Evolutionary conservation across 2,888 invertebrate genomes (phyloP).

Genomic region (Microctonus hyperodae): DNA sequence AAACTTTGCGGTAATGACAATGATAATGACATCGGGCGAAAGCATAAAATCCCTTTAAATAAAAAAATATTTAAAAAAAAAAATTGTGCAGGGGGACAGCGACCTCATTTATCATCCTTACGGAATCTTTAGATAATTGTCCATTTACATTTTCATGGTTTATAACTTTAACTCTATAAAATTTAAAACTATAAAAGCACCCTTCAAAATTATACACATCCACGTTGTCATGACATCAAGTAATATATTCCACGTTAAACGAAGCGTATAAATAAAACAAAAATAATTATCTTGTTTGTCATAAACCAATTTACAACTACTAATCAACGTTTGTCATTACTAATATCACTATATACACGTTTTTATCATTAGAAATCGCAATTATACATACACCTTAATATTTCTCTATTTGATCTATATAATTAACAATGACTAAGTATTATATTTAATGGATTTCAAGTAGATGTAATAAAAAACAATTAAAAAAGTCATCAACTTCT

Average conservation of each 20-base stretch:
- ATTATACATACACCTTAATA: not conserved
- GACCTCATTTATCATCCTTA: constrained; percentile 25
- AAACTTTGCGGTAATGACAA: constrained; percentile 22
- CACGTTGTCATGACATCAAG: not conserved
- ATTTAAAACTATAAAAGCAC: constrained; percentile 1
- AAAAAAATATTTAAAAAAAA: constrained; percentile 1
- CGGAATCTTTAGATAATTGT: constrained; percentile 20
- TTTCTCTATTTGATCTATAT: not conserved
- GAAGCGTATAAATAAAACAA: not conserved
- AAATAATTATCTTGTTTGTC: constrained; percentile 12
- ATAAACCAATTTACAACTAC: constrained; percentile 7
- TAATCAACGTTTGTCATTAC: constrained; percentile 19
- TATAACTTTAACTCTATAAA: constrained; percentile 12
- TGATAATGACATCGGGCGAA: constrained; percentile 14
- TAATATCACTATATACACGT: not conserved
- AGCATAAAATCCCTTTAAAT: not conserved
- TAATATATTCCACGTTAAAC: not conserved
- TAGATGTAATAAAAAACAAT: not conserved
- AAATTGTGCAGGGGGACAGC: not conserved
- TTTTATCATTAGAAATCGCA: constrained; percentile 4
- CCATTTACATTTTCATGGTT: constrained; percentile 1
- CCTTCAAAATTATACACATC: not conserved
- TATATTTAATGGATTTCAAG: not conserved
- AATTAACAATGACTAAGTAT: not conserved
- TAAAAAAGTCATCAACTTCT: not conserved